phyloP scores from a whole-genome alignment of 1,140 invertebrate species.

The Drosophila grimshawi region DNA sequence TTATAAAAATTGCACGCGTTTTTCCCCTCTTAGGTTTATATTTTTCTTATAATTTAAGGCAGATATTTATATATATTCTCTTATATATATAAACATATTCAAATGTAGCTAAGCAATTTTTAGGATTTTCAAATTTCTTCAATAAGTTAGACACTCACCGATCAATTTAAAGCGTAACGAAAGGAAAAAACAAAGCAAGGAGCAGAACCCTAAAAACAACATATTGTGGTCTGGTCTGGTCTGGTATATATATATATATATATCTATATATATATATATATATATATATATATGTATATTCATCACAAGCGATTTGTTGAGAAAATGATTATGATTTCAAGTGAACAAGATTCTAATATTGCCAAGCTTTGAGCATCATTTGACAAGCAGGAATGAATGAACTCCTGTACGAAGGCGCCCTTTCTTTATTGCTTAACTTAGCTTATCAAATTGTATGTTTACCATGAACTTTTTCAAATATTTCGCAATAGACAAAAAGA shows the following conservation, averaged over 20 bases:
- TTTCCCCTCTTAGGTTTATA: slow-evolving; percentile 50
- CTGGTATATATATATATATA: slow-evolving; percentile 5
- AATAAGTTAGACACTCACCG: slow-evolving; percentile 32
- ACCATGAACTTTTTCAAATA: slow-evolving; percentile 14
- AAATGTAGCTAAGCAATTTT: slow-evolving; percentile 66
- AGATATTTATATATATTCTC: slow-evolving; percentile 12
- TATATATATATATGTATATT: slow-evolving; percentile 1
- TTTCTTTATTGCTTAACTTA: too few species aligned
- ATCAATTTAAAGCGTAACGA: slow-evolving; percentile 23
- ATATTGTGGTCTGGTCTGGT: slow-evolving; percentile 2
- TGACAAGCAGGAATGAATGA: too few species aligned
- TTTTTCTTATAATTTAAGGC: slow-evolving; percentile 29
- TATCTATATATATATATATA: slow-evolving; percentile 2
- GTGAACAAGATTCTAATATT: neutral
- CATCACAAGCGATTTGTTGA: neutral
- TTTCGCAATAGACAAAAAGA: slow-evolving; percentile 28
- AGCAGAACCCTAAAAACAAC: neutral
- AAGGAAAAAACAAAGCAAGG: slow-evolving; percentile 2
- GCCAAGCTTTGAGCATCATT: neutral
- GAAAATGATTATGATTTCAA: neutral
- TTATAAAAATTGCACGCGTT: slow-evolving; percentile 4
- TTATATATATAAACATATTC: slow-evolving; percentile 42
- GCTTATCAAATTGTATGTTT: too few species aligned
- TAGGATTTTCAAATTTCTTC: slow-evolving; percentile 71
- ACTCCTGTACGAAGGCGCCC: too few species aligned